phyloP scores from a whole-genome alignment of 1,140 invertebrate genomes.

The Coenobita brevimanus region DNA sequence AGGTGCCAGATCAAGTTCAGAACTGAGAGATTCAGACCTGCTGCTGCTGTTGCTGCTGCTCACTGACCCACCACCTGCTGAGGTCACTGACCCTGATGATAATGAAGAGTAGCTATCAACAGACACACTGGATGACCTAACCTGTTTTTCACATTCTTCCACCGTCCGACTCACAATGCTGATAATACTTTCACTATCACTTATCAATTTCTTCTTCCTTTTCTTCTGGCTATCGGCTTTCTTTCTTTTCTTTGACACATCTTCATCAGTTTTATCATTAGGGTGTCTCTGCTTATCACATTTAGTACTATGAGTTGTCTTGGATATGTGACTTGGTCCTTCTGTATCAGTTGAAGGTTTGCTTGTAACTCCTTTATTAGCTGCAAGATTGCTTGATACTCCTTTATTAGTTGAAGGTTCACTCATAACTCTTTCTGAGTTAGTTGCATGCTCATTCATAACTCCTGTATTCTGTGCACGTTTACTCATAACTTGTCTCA shows the following conservation, averaged over 20 bases:
- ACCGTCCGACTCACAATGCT: slow-evolving; percentile 53
- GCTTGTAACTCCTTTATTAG: too few species aligned
- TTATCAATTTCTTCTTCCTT: slow-evolving; percentile 15
- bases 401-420: too few species aligned
- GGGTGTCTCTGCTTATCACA: too few species aligned
- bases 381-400: too few species aligned
- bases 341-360: too few species aligned
- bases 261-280: neutral
- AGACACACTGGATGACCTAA: slow-evolving; percentile 48
- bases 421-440: too few species aligned
- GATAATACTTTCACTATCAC: slow-evolving; percentile 47
- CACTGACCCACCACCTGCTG: slow-evolving; percentile 18
- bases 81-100: slow-evolving; percentile 17
- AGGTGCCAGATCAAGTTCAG: slow-evolving; percentile 29
- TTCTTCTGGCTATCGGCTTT: slow-evolving; percentile 28
- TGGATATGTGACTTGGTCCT: too few species aligned
- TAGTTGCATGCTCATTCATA: too few species aligned
- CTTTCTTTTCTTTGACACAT: slow-evolving; percentile 9
- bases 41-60: neutral
- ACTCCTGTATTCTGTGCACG: too few species aligned
- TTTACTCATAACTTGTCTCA: too few species aligned
- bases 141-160: slow-evolving; percentile 49
- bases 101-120: slow-evolving; percentile 30
- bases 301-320: too few species aligned
- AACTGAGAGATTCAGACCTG: slow-evolving; percentile 3